A percentile compares a stretch with the other conserved stretches of the same genome.
Evolutionary conservation across 2,888 invertebrate genomes (phyloP).

Genomic region (Strigamia transsilvanica): DNA sequence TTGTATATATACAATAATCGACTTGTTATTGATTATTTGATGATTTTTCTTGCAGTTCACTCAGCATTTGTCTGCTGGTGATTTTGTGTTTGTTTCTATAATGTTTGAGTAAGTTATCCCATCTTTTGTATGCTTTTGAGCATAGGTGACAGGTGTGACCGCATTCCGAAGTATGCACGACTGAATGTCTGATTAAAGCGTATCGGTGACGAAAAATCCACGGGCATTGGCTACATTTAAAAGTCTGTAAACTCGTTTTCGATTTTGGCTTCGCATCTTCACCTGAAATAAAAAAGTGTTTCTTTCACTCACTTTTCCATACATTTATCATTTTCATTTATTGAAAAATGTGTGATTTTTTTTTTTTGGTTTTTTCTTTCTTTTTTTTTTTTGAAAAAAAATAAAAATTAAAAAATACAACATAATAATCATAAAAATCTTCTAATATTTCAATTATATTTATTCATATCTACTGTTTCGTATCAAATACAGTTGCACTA

Average conservation of each 20-base stretch:
- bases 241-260: neutral
- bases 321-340: neutral
- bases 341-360: neutral
- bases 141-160: slow-evolving; percentile 16
- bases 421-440: neutral
- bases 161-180: neutral
- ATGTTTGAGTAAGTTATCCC: slow-evolving; percentile 34
- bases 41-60: neutral
- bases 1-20: no score
- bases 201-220: neutral
- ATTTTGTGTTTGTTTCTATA: slow-evolving; percentile 7
- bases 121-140: neutral
- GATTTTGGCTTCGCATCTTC: neutral
- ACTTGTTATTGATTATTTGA: neutral
- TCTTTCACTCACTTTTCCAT: neutral
- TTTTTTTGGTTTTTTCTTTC: neutral
- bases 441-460: slow-evolving; percentile 1
- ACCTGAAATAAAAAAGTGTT: slow-evolving; percentile 1
- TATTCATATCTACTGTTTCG: neutral
- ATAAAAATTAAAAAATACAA: no score
- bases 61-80: neutral
- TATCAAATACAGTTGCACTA: slow-evolving; percentile 3
- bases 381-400: no score
- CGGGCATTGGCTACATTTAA: neutral
- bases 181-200: neutral